A percentile compares a stretch with the other conserved stretches of the same genome.
Evolutionary conservation across 1,140 invertebrate genomes (phyloP).

Genomic region (Mylabris phalerata): DNA sequence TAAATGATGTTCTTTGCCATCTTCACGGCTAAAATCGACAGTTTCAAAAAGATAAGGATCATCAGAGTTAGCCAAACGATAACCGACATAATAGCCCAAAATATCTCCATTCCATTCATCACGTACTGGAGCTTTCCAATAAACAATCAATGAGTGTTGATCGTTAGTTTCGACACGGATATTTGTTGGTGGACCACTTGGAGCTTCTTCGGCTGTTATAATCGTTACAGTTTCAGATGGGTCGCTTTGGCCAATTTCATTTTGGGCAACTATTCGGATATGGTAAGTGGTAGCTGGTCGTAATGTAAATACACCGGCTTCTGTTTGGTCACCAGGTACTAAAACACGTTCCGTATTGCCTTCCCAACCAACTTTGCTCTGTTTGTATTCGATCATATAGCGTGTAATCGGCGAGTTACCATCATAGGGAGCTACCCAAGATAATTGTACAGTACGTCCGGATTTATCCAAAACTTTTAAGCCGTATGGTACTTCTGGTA

Average conservation of each 20-base stretch:
- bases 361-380: slow-evolving; percentile 79
- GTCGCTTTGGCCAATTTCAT: slow-evolving; percentile 85
- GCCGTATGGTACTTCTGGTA: slow-evolving; percentile 85
- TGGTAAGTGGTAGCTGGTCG: slow-evolving; percentile 89
- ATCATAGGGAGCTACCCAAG: slow-evolving; percentile 90
- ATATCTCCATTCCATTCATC: slow-evolving; percentile 93
- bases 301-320: slow-evolving; percentile 81
- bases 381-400: slow-evolving; percentile 90
- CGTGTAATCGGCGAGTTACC: slow-evolving; percentile 88
- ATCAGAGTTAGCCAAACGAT: slow-evolving; percentile 80
- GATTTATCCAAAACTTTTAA: slow-evolving; percentile 88
- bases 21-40: slow-evolving; percentile 85
- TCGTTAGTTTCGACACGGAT: slow-evolving; percentile 86
- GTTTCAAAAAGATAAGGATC: slow-evolving; percentile 89
- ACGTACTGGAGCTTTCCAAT: slow-evolving; percentile 86
- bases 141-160: slow-evolving; percentile 84
- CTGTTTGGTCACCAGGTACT: slow-evolving; percentile 76
- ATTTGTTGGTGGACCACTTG: slow-evolving; percentile 72
- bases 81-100: slow-evolving; percentile 83
- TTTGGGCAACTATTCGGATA: slow-evolving; percentile 87
- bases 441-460: slow-evolving; percentile 80
- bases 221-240: slow-evolving; percentile 89
- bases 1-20: slow-evolving; percentile 81
- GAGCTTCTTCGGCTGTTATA: slow-evolving; percentile 91
- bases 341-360: slow-evolving; percentile 76